Conservation (phyloP, 2,888 invertebrate species). For the Hydroisotoma schaefferi region DNA sequence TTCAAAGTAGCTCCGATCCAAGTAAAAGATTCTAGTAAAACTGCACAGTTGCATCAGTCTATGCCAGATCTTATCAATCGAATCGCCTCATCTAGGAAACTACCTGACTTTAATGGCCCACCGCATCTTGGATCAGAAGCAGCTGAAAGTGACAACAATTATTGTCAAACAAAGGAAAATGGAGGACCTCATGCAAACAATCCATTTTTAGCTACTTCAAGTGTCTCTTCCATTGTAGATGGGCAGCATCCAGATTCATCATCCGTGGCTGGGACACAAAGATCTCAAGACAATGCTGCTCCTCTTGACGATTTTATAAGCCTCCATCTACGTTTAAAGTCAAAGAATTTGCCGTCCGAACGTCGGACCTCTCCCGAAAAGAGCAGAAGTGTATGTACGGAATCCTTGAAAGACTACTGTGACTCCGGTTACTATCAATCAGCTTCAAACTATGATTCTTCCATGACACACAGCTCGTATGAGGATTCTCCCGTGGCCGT, state of each 20-base stretch:
- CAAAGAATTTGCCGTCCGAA: conserved; percentile 17
- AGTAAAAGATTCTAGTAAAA: conserved; percentile 1
- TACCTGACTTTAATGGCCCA: no score
- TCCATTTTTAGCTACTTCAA: no score
- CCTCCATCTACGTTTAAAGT: conserved; percentile 31
- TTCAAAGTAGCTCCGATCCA: no score
- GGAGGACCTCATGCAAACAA: no score
- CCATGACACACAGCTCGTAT: not conserved
- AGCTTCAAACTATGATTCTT: not conserved
- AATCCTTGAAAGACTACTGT: conserved; percentile 2
- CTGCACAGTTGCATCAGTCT: not conserved
- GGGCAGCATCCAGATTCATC: no score
- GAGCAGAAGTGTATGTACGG: conserved; percentile 23
- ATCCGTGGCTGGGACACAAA: no score
- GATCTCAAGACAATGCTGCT: not conserved
- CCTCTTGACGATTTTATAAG: conserved; percentile 34
- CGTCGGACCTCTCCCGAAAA: conserved; percentile 38
- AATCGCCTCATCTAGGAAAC: no score
- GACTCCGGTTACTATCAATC: conserved; percentile 10
- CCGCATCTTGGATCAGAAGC: no score
- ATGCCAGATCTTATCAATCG: no score
- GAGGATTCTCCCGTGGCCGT: not conserved
- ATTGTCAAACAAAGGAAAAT: no score
- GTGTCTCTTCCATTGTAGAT: no score
- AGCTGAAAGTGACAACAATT: no score